phyloP scores from a whole-genome alignment of 2,888 invertebrate genomes.

The Ormia ochracea region DNA sequence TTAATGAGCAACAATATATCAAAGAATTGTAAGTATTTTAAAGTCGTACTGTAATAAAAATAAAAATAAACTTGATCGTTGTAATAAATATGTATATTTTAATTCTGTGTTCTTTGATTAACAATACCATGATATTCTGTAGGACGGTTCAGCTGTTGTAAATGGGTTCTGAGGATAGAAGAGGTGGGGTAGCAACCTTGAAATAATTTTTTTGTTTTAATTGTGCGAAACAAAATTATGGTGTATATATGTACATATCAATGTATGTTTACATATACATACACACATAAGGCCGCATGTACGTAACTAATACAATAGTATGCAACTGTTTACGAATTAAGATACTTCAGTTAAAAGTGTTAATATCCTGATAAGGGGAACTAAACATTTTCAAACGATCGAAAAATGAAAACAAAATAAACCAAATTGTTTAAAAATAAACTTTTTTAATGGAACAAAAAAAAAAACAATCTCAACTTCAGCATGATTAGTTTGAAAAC shows the following conservation, averaged over 20 bases:
- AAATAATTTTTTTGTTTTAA: neutral
- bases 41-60: no score
- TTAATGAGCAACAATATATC: no score
- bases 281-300: no score
- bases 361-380: neutral
- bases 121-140: neutral
- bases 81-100: no score
- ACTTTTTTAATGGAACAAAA: neutral
- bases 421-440: neutral
- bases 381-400: neutral
- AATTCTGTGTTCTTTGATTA: neutral
- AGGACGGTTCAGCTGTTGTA: neutral
- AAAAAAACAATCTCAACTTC: neutral
- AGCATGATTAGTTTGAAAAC: slow-evolving; percentile 3
- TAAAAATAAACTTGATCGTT: no score
- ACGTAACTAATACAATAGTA: no score
- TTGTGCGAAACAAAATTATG: neutral
- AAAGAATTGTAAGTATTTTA: no score
- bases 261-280: no score
- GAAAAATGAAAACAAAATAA: neutral
- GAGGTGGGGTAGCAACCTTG: neutral
- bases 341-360: neutral
- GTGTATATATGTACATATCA: neutral
- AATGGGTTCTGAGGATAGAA: neutral
- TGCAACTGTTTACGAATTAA: no score